These are phyloP conservation scores for Paramormyrops hopkinsi DNA, from an alignment of 2,797 vertebrate species.

Conservation along the genomic window DNA sequence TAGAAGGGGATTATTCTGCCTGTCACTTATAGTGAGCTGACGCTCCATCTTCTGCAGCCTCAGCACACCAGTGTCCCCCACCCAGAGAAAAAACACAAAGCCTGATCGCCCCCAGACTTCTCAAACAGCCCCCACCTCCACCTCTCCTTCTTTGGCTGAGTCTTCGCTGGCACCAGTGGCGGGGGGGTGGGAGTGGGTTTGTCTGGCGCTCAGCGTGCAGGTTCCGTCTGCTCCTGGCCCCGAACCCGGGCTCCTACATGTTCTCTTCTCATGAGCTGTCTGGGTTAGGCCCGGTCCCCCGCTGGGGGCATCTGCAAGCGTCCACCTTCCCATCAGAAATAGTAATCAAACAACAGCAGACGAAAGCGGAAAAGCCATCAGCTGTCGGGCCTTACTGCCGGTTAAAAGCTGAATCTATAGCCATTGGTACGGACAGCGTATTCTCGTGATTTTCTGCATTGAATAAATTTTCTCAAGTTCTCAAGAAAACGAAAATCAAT, in stretches of 20 bases:
- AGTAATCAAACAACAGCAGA: background rate
- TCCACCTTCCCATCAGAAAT: background rate
- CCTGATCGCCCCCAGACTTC: no score
- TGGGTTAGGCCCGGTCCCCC: background rate
- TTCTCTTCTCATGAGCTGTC: background rate
- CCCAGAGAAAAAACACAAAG: no score
- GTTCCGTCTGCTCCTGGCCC: conserved; percentile 17
- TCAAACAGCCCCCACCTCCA: no score
- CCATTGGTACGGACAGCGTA: background rate
- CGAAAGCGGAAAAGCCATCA: background rate
- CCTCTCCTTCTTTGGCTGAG: no score
- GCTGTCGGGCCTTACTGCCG: background rate
- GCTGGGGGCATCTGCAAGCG: conserved; percentile 14
- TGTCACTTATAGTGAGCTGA: no score
- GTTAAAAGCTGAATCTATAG: background rate
- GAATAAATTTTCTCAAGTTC: background rate
- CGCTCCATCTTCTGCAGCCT: no score
- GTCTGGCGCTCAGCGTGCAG: background rate
- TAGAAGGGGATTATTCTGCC: no score
- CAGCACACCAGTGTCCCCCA: no score
- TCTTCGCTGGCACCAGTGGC: no score
- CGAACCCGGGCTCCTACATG: conserved; percentile 18
- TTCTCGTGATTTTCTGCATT: background rate
- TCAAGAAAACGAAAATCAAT: background rate
- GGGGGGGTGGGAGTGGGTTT: conserved; percentile 26